Base-by-base conservation (phyloP, 2,113 vertebrate species). In the Pterocles gutturalis region DNA sequence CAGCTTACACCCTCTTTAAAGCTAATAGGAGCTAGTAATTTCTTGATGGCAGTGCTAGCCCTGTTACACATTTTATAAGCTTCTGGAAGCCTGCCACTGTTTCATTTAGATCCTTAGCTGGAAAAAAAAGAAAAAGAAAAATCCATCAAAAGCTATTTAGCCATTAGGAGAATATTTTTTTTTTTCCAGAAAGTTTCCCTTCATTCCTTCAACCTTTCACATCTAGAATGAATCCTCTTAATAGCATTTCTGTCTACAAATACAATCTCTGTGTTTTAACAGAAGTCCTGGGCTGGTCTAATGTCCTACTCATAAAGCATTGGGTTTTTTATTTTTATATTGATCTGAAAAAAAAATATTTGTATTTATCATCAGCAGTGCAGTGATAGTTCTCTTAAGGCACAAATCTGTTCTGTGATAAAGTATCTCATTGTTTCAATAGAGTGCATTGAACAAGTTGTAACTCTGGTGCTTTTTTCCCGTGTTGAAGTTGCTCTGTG, bases 11-110 rank as follows among this genome's bases (percentile, higher is more conserved):
- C 36, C n/a, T 54, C 45, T 49, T 79, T 77, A 91, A 79, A 94
- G 57, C 57, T 96, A 73, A 91, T n/a, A 83, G 89, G 41, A 65
- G 22, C 49, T 46, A 72, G 61, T 85, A 82, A 94, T 76, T 91
- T 87, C 92, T 84, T 92, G 80, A 94, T 97, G 91, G 96, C 54
- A 76, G 31, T 84, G 55, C 91, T 82, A 75, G 53, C 64, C 69
- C 72, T 69, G 61, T 90, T 81, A 96, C 77, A 67, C 20, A 17
- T 72, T 91, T 91, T 79, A 89, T 94, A 76, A 65, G 72, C 45
- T 85, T 91, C 89, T 97, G 97, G 97, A 97, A 93, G 72, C 16
- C 73, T 95, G 95, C 95, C 94, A 93, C 83, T 61, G 7, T 65
- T 92, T 92, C 92, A 83, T 93, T 96, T 89, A 87, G 53, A 95